Percentiles rank a stretch among this genome's conserved stretches.
phyloP scores from a whole-genome alignment of 53 echinoderm and acorn worm species.

The Pentamera pediparva region DNA sequence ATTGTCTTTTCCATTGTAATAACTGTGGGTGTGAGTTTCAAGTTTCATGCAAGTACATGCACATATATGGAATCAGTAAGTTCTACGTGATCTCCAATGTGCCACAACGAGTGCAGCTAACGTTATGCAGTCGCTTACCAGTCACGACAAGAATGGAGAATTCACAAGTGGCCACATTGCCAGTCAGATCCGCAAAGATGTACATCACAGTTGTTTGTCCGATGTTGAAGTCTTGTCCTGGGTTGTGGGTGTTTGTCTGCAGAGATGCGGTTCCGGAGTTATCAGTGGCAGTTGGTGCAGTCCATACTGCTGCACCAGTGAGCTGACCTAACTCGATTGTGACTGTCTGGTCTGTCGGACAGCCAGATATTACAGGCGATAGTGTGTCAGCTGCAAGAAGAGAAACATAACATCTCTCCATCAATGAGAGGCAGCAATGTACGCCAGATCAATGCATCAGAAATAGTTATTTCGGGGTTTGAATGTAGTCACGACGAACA shows the following conservation, averaged over 20 bases:
- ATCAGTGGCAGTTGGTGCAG: conserved; percentile 49
- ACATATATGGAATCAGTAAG: too few species aligned
- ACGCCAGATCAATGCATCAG: too few species aligned
- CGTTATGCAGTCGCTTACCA: too few species aligned
- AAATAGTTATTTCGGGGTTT: too few species aligned
- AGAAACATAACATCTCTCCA: too few species aligned
- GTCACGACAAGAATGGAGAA: conserved; percentile 52
- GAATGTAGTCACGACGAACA: too few species aligned
- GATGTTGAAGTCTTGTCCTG: not conserved
- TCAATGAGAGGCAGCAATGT: too few species aligned
- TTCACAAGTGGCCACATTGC: conserved; percentile 36
- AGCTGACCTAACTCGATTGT: conserved; percentile 16
- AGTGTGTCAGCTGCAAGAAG: not conserved
- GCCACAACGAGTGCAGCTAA: too few species aligned
- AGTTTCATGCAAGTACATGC: too few species aligned
- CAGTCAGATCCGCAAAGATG: conserved; percentile 39
- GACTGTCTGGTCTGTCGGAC: not conserved
- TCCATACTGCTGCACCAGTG: not conserved
- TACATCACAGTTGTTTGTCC: conserved; percentile 24
- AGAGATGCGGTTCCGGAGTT: conserved; percentile 24
- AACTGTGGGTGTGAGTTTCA: too few species aligned
- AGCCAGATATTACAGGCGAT: not conserved
- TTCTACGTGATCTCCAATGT: too few species aligned
- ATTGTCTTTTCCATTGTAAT: too few species aligned
- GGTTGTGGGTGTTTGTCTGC: not conserved